Evolutionary conservation across 1,140 invertebrate species (phyloP).

Genomic region (Paraescarpia echinospica): DNA sequence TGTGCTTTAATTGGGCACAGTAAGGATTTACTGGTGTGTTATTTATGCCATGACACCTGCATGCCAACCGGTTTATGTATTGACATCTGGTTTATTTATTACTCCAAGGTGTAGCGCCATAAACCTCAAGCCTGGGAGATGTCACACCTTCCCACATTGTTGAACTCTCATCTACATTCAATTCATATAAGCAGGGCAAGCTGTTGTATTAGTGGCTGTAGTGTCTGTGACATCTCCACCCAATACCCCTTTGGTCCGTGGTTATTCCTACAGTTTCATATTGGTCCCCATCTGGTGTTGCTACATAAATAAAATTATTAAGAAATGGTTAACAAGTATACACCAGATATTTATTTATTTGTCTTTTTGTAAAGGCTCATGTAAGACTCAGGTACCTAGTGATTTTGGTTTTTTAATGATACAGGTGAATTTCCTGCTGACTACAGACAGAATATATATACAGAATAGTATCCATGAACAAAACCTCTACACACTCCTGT

Average conservation of each 20-base stretch:
- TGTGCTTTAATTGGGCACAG: background rate
- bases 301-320: too few species aligned
- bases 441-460: too few species aligned
- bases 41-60: background rate
- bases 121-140: background rate
- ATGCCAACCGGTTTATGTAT: background rate
- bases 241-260: background rate
- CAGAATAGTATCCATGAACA: too few species aligned
- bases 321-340: too few species aligned
- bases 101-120: background rate
- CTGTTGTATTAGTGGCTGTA: background rate
- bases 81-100: background rate
- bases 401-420: too few species aligned
- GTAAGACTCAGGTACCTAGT: too few species aligned
- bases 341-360: too few species aligned
- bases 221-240: background rate
- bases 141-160: background rate
- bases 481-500: too few species aligned
- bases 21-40: background rate
- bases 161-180: background rate
- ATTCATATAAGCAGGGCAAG: background rate
- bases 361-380: too few species aligned
- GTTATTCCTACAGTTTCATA: background rate
- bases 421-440: too few species aligned
- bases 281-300: too few species aligned